These are phyloP conservation scores for Zaprionus bogoriensis DNA, from an alignment of 2,888 invertebrate genomes.

Conservation along the genomic window DNA sequence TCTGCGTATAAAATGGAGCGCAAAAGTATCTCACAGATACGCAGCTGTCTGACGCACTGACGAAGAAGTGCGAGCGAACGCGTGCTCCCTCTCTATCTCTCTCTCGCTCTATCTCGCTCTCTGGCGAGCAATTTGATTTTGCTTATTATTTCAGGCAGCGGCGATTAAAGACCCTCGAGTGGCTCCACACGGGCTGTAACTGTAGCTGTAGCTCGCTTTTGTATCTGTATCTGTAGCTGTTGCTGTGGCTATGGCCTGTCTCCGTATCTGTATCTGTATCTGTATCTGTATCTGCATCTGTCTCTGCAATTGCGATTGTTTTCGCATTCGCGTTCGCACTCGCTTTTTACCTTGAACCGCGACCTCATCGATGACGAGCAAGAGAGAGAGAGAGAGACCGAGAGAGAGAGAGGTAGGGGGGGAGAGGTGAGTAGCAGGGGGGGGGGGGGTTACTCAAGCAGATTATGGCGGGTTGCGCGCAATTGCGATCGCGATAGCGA, in stretches of 20 bases:
- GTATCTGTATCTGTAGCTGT: slow-evolving; percentile 4
- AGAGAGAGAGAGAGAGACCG: neutral
- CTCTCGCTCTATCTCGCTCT: neutral
- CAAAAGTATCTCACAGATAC: slow-evolving; percentile 5
- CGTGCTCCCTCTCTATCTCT: neutral
- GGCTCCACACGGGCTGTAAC: slow-evolving; percentile 10
- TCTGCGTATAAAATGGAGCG: slow-evolving; percentile 28
- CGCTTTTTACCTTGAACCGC: slow-evolving; percentile 54
- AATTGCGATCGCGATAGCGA: slow-evolving; percentile 28
- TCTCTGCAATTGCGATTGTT: slow-evolving; percentile 2
- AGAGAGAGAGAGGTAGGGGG: slow-evolving; percentile 3
- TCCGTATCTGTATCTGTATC: slow-evolving; percentile 11
- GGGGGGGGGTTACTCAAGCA: too few species aligned
- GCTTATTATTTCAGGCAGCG: slow-evolving; percentile 54
- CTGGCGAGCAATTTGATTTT: slow-evolving; percentile 48
- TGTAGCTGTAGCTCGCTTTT: neutral
- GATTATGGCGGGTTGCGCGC: neutral
- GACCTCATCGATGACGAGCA: slow-evolving; percentile 36
- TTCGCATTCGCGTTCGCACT: slow-evolving; percentile 12
- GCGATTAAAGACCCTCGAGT: slow-evolving; percentile 45
- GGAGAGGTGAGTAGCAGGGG: neutral
- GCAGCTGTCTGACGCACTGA: slow-evolving; percentile 3
- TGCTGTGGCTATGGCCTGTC: slow-evolving; percentile 1
- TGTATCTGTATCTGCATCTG: slow-evolving; percentile 3
- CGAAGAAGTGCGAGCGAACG: too few species aligned